phyloP scores from a whole-genome alignment of 2,113 vertebrate species.

The Tragelaphus scriptus region DNA sequence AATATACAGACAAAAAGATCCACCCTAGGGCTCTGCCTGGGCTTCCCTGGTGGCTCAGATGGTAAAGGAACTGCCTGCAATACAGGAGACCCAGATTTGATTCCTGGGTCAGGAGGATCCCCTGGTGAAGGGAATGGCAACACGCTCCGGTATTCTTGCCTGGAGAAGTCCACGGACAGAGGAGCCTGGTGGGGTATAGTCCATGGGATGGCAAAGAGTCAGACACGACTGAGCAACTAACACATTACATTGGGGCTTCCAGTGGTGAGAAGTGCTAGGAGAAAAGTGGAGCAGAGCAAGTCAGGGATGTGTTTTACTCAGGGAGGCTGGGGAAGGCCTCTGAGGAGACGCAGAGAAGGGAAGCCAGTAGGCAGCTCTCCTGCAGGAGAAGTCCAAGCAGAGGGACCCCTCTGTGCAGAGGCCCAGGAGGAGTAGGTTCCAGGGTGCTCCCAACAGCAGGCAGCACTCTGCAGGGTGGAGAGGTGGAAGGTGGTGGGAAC shows the following conservation, averaged over 20 bases:
- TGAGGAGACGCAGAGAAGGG: background rate
- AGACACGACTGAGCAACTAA: background rate
- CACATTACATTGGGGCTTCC: background rate
- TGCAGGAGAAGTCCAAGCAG: background rate
- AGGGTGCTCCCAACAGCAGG: background rate
- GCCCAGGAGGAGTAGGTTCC: accelerated
- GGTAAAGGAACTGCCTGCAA: no score
- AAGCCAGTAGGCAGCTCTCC: background rate
- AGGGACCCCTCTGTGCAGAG: background rate
- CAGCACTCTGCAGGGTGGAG: background rate
- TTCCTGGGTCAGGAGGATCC: no score
- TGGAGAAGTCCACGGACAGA: no score
- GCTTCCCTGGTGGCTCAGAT: no score
- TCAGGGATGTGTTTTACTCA: background rate
- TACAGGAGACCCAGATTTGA: no score
- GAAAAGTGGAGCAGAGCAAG: background rate
- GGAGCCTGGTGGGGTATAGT: no score
- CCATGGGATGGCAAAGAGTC: no score
- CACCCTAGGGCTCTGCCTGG: background rate
- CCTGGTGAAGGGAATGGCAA: no score
- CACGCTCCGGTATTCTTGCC: no score
- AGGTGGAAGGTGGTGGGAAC: background rate
- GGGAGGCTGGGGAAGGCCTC: background rate
- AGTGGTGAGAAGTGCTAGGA: background rate
- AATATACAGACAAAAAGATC: background rate